These are phyloP conservation scores for Lepidocolaptes lacrymiger DNA, from an alignment of 2,797 vertebrate genomes.

Conservation along the genomic window DNA sequence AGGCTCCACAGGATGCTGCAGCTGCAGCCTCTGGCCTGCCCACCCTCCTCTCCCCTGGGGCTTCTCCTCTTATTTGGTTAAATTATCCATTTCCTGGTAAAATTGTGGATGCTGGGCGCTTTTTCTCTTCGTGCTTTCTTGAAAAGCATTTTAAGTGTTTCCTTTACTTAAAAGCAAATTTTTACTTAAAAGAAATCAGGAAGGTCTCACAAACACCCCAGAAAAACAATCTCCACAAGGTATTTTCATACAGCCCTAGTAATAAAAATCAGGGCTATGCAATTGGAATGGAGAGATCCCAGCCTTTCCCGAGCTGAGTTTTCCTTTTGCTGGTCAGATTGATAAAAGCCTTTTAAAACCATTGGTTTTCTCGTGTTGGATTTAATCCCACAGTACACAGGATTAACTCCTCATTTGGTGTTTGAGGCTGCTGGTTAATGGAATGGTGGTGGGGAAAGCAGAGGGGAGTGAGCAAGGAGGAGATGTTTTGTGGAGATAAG, in stretches of 20 bases:
- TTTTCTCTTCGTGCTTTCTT: neutral
- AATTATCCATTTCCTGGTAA: neutral
- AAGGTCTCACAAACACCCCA: neutral
- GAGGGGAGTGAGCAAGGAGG: neutral
- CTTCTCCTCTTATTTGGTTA: neutral
- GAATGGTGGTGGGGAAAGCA: neutral
- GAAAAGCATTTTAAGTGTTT: neutral
- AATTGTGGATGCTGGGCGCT: rapidly evolving
- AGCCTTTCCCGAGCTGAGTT: neutral
- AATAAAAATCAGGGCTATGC: neutral
- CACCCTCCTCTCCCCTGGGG: neutral
- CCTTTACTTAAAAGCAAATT: neutral
- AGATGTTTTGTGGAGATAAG: conserved; percentile 25
- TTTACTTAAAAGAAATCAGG: neutral
- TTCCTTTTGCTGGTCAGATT: neutral
- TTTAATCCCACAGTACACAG: neutral
- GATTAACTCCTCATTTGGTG: neutral
- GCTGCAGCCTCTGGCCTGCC: neutral
- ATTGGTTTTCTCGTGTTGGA: neutral
- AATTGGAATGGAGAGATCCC: neutral
- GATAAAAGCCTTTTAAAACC: neutral
- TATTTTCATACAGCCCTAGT: neutral
- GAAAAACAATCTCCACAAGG: neutral
- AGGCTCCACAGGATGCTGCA: rapidly evolving
- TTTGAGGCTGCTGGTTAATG: neutral